Evolutionary conservation across 2,797 vertebrate species (phyloP).

Genomic region (Microctenopoma steveboyesi): DNA sequence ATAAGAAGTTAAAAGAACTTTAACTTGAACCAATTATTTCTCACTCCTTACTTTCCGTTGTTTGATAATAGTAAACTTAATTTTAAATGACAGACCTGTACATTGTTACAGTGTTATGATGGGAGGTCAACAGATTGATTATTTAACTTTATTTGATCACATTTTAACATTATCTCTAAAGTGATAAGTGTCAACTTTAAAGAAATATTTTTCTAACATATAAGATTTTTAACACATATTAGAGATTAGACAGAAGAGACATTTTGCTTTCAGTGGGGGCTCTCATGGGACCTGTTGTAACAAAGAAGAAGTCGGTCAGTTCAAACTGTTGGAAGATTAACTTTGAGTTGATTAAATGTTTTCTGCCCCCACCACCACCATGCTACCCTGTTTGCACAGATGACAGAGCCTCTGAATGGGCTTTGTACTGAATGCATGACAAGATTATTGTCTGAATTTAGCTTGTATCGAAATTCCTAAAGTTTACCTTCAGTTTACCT

Average conservation of each 20-base stretch:
- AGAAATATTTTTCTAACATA: too few species aligned
- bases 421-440: conserved; percentile 64
- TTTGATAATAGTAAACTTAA: background rate
- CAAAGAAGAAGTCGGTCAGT: conserved; percentile 35
- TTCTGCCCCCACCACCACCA: conserved; percentile 28
- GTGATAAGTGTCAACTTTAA: background rate
- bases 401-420: conserved; percentile 68
- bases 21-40: too few species aligned
- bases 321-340: conserved; percentile 66
- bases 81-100: background rate
- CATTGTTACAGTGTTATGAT: background rate
- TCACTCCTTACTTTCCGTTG: background rate
- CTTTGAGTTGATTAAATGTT: conserved; percentile 68
- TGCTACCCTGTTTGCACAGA: conserved; percentile 64
- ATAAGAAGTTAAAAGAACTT: conserved; percentile 3
- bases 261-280: background rate
- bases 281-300: conserved; percentile 19
- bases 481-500: conserved; percentile 49
- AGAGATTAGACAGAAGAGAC: background rate
- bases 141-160: background rate
- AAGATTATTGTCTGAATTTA: conserved; percentile 64
- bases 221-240: background rate
- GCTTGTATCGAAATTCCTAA: conserved; percentile 43
- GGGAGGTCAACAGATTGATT: background rate
- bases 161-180: background rate